These are phyloP conservation scores for Falco naumanni DNA, from an alignment of 2,797 vertebrate genomes.

Conservation along the genomic window DNA sequence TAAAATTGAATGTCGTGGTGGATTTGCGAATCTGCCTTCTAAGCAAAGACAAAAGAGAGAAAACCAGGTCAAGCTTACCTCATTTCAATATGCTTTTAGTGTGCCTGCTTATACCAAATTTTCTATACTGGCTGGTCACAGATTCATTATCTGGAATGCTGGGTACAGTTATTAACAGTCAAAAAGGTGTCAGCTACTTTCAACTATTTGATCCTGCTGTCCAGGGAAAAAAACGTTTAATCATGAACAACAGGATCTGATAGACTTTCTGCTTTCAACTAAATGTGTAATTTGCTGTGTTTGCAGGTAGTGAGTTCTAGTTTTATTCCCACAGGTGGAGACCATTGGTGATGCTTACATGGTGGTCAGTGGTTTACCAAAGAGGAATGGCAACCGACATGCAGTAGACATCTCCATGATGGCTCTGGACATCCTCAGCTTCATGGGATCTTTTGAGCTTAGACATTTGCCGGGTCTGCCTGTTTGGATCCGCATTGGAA, in stretches of 20 bases:
- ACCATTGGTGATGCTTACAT: constrained; percentile 98
- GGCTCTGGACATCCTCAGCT: constrained; percentile 94
- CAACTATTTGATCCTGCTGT: background rate
- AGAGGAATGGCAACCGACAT: constrained; percentile 91
- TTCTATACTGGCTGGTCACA: background rate
- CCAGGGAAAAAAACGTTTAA: background rate
- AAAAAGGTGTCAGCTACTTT: background rate
- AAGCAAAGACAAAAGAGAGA: background rate
- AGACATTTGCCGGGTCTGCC: constrained; percentile 93
- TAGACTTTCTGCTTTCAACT: background rate
- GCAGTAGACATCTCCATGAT: constrained; percentile 94
- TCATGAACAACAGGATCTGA: background rate
- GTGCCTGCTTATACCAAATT: background rate
- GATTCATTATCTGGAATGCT: background rate
- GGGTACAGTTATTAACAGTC: background rate
- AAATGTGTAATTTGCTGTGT: background rate
- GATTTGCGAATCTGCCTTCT: background rate
- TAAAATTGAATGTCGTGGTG: background rate
- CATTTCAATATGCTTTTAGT: background rate
- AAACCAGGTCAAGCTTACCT: background rate
- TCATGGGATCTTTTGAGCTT: constrained; percentile 92
- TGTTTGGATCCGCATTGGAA: constrained; percentile 96
- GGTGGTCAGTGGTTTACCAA: constrained; percentile 95
- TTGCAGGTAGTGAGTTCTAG: background rate
- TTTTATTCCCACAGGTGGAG: constrained; percentile 85